phyloP scores from a whole-genome alignment of 23 tunicate species.

The Styela clava region DNA sequence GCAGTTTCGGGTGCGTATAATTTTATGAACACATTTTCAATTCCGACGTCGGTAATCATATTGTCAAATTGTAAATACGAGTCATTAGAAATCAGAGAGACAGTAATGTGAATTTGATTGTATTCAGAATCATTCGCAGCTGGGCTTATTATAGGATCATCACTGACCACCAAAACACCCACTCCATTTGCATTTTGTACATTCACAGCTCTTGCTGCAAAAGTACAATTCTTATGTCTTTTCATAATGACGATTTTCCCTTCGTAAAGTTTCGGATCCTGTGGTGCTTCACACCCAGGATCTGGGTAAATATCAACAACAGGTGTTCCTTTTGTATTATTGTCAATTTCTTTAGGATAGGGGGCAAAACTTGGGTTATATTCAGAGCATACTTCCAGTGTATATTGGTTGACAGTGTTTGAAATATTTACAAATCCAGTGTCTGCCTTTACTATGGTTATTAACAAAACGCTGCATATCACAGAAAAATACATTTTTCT shows the following conservation, averaged over 20 bases:
- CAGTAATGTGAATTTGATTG: constrained; percentile 33
- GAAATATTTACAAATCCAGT: neutral
- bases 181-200: constrained; percentile 49
- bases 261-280: constrained; percentile 2
- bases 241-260: constrained; percentile 46
- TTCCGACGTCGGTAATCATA: constrained; percentile 10
- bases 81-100: constrained; percentile 40
- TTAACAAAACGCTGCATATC: no score
- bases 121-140: constrained; percentile 35
- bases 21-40: constrained; percentile 24
- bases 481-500: no score
- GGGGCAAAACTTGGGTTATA: constrained; percentile 16
- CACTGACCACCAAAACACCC: constrained; percentile 58
- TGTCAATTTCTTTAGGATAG: neutral
- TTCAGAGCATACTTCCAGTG: constrained; percentile 11
- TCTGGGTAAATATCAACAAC: constrained; percentile 54
- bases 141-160: constrained; percentile 34
- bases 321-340: neutral
- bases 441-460: constrained; percentile 1
- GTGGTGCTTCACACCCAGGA: constrained; percentile 33
- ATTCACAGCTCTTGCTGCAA: constrained; percentile 46
- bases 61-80: constrained; percentile 17
- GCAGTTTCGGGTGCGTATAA: constrained; percentile 27
- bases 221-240: constrained; percentile 74
- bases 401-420: neutral